phyloP scores from a whole-genome alignment of 1,140 invertebrate species.

The Drosophila sproati region DNA sequence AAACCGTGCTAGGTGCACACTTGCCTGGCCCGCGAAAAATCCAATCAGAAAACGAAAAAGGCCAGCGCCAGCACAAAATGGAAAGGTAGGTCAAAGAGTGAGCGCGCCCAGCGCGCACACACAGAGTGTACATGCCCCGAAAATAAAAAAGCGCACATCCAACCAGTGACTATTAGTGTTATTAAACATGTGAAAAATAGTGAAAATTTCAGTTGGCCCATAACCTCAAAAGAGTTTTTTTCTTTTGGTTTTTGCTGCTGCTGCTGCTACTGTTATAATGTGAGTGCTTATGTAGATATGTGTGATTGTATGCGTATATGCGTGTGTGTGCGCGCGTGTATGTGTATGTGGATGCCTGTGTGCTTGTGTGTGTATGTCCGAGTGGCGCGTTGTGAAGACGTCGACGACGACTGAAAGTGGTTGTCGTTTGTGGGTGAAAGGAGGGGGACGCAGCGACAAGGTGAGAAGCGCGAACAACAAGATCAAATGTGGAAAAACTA shows the following conservation, averaged over 20 bases:
- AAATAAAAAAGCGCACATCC: constrained; percentile 31
- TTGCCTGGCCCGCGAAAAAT: constrained; percentile 46
- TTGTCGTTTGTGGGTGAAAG: constrained; percentile 57
- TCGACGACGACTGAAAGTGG: constrained; percentile 73
- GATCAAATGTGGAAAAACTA: constrained; percentile 68
- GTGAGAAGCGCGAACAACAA: constrained; percentile 62
- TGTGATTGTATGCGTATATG: constrained; percentile 29
- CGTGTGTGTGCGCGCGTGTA: constrained; percentile 9
- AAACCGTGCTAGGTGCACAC: constrained; percentile 32
- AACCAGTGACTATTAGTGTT: constrained; percentile 19
- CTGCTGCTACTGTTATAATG: constrained; percentile 55
- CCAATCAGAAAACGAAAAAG: constrained; percentile 64
- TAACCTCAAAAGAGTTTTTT: constrained; percentile 81
- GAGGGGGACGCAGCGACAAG: constrained; percentile 49
- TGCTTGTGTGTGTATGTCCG: constrained; percentile 48
- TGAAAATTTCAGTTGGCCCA: constrained; percentile 69
- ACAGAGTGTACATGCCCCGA: constrained; percentile 61
- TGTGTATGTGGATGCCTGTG: constrained; percentile 30
- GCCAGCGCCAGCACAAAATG: constrained; percentile 74
- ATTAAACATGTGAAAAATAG: constrained; percentile 66
- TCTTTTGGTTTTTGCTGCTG: constrained; percentile 67
- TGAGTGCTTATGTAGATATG: constrained; percentile 43
- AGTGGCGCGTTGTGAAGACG: constrained; percentile 58
- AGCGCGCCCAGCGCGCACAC: constrained; percentile 49
- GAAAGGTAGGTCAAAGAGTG: constrained; percentile 81